Percentiles rank a stretch among this genome's conserved stretches.
Evolutionary conservation across 2,888 invertebrate species (phyloP).

Genomic region (Drosophila eohydei): DNA sequence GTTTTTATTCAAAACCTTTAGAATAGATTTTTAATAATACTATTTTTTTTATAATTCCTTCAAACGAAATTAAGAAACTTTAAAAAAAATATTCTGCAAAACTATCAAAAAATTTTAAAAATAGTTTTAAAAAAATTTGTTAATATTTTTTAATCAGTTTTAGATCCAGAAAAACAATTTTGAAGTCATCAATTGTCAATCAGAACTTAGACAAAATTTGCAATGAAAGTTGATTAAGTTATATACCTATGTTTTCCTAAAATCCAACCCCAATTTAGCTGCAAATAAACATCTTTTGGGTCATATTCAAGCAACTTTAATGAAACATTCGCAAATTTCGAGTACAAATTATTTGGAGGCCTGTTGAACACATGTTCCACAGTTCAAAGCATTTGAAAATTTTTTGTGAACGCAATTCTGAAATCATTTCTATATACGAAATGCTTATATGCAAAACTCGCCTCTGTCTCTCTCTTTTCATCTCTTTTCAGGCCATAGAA

Average conservation of each 20-base stretch:
- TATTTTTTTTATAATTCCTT: too few relatives aligned
- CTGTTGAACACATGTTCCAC: constrained; percentile 64
- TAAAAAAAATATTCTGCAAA: too few relatives aligned
- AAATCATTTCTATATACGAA: constrained; percentile 44
- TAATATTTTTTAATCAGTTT: too few relatives aligned
- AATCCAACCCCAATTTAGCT: background rate
- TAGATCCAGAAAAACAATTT: too few relatives aligned
- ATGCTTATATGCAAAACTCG: constrained; percentile 4
- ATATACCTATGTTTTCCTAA: too few relatives aligned
- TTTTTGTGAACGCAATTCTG: constrained; percentile 24
- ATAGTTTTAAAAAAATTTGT: too few relatives aligned
- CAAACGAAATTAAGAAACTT: too few relatives aligned
- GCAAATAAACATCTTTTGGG: background rate
- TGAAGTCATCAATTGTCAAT: background rate
- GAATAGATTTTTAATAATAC: too few relatives aligned
- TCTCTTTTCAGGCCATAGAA: background rate
- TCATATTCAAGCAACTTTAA: background rate
- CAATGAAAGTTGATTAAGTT: too few relatives aligned
- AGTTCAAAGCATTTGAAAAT: constrained; percentile 33
- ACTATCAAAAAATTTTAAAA: too few relatives aligned
- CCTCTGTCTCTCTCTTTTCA: background rate
- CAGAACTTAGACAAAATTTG: background rate
- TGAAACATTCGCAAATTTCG: background rate
- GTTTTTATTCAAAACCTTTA: too few relatives aligned
- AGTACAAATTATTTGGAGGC: constrained; percentile 16